A percentile compares a stretch with the other conserved stretches of the same genome.
These are phyloP conservation scores for Liasis olivaceus DNA, from an alignment of 2,797 vertebrate species.

Conservation along the genomic window DNA sequence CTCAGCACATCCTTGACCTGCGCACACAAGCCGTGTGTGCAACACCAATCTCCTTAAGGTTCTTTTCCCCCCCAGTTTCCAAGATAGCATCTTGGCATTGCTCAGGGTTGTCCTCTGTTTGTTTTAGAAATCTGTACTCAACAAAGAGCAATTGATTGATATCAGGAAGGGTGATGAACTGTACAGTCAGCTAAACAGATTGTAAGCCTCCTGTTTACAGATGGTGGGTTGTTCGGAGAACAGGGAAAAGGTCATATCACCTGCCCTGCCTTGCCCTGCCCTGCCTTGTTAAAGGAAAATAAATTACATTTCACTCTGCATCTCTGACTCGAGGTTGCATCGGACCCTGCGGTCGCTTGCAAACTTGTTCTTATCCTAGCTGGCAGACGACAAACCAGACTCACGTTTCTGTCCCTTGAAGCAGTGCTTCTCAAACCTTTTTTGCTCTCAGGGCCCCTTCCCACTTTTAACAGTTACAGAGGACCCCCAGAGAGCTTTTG, in stretches of 20 bases:
- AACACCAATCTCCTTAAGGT: neutral
- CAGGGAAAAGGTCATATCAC: constrained; percentile 6
- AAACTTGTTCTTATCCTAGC: neutral
- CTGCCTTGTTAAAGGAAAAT: neutral
- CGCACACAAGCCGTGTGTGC: neutral
- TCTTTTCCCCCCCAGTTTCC: neutral
- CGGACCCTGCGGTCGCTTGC: too few species aligned
- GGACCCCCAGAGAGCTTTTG: too few species aligned
- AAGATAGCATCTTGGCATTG: neutral
- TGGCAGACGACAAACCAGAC: neutral
- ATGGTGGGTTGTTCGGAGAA: neutral
- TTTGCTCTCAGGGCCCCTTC: too few species aligned
- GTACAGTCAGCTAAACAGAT: constrained; percentile 38
- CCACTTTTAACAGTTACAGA: too few species aligned
- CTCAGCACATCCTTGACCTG: too few species aligned
- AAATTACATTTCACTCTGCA: neutral
- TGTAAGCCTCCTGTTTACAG: constrained; percentile 55
- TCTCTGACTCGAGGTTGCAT: neutral
- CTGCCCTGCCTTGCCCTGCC: too few species aligned
- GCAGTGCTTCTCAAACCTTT: too few species aligned
- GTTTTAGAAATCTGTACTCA: constrained; percentile 9
- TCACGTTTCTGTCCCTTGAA: neutral
- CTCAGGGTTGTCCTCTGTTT: constrained; percentile 2
- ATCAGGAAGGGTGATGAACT: constrained; percentile 20
- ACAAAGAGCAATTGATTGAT: constrained; percentile 3